Evolutionary conservation across 1,140 invertebrate species (phyloP).

Genomic region (Cyclargus thomasi): DNA sequence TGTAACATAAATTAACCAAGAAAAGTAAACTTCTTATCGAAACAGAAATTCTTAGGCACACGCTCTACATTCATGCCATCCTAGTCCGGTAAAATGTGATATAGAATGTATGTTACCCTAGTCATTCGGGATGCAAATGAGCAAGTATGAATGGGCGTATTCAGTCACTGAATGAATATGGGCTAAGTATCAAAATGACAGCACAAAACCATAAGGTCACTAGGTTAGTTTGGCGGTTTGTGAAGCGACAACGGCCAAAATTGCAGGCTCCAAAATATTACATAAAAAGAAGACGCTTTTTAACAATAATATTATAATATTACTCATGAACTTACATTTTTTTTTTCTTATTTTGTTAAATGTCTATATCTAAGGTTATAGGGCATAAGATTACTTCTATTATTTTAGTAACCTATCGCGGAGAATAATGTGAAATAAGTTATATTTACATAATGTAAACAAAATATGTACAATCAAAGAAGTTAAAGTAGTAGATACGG

Average conservation of each 20-base stretch:
- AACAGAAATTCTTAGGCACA: background rate
- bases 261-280: background rate
- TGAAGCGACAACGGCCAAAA: background rate
- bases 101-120: conserved; percentile 18
- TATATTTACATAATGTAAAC: no score
- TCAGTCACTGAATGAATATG: conserved; percentile 23
- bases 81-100: background rate
- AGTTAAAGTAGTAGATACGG: no score
- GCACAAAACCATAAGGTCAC: conserved; percentile 22
- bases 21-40: background rate
- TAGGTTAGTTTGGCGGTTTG: conserved; percentile 15
- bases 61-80: background rate
- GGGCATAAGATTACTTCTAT: no score
- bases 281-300: no score
- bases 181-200: conserved; percentile 22
- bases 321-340: no score
- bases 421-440: no score
- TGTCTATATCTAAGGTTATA: no score
- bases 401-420: no score
- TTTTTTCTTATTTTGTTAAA: no score
- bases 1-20: no score
- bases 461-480: no score
- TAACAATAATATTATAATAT: no score
- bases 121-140: conserved; percentile 21
- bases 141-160: conserved; percentile 21